These are phyloP conservation scores for Amphilophus citrinellus DNA, from an alignment of 2,113 vertebrate genomes.

Conservation along the genomic window DNA sequence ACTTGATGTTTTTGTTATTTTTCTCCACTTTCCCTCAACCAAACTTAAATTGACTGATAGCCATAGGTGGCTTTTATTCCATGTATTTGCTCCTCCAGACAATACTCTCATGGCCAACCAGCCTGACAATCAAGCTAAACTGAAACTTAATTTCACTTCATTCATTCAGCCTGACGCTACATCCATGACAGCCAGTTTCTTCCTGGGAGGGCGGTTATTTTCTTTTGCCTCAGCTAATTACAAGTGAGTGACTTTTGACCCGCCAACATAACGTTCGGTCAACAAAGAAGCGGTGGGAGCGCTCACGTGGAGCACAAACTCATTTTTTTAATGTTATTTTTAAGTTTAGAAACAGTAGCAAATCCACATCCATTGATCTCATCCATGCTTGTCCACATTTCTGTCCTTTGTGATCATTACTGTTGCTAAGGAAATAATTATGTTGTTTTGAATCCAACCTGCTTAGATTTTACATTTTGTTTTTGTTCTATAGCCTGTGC, in stretches of 20 bases:
- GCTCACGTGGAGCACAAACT: neutral
- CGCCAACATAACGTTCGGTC: neutral
- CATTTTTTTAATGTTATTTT: neutral
- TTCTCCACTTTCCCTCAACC: neutral
- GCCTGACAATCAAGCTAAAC: neutral
- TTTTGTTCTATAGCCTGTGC: too few species aligned
- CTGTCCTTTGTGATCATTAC: too few species aligned
- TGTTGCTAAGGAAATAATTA: too few species aligned
- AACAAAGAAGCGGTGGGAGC: neutral
- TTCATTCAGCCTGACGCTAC: neutral
- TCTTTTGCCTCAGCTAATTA: constrained; percentile 4
- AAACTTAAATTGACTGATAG: neutral
- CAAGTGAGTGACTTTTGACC: constrained; percentile 7
- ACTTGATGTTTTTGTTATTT: neutral
- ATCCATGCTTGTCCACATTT: neutral
- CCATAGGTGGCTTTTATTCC: neutral
- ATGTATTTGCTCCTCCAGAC: neutral
- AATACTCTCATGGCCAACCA: neutral
- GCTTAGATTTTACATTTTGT: too few species aligned
- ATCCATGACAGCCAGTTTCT: neutral
- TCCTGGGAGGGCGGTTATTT: neutral
- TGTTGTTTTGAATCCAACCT: too few species aligned
- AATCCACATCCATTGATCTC: neutral
- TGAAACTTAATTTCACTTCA: neutral
- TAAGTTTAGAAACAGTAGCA: neutral